Conservation (phyloP, 2,797 vertebrate genomes). For the Sternarchorhynchus goeldii region DNA sequence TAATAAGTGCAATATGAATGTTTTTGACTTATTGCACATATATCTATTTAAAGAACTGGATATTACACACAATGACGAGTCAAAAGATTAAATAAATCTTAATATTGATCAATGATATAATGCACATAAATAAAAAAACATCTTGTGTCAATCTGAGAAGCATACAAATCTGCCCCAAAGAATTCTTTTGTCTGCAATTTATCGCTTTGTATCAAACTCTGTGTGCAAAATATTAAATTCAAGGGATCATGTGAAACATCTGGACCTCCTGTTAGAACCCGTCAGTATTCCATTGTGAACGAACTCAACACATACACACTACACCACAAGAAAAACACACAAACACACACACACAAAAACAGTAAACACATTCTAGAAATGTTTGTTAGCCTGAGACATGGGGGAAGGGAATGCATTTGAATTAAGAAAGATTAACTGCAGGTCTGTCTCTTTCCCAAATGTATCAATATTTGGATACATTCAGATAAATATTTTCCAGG, state of each 20-base stretch:
- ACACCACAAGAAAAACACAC: background rate
- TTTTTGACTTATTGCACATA: too few species aligned
- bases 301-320: background rate
- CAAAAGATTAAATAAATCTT: too few species aligned
- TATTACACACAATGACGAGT: too few species aligned
- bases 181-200: background rate
- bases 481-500: too few species aligned
- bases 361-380: conserved; percentile 21
- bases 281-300: background rate
- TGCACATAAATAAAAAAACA: too few species aligned
- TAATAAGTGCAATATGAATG: too few species aligned
- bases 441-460: too few species aligned
- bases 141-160: too few species aligned
- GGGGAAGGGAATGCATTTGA: background rate
- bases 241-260: conserved; percentile 10
- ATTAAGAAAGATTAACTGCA: too few species aligned
- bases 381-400: conserved; percentile 10
- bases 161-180: background rate
- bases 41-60: too few species aligned
- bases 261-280: conserved; percentile 17
- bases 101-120: too few species aligned
- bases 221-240: conserved; percentile 20
- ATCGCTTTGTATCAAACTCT: background rate
- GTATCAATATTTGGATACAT: too few species aligned
- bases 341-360: conserved; percentile 17